Conservation (phyloP, 2,888 invertebrate species). For the Drosophila neonasuta region DNA sequence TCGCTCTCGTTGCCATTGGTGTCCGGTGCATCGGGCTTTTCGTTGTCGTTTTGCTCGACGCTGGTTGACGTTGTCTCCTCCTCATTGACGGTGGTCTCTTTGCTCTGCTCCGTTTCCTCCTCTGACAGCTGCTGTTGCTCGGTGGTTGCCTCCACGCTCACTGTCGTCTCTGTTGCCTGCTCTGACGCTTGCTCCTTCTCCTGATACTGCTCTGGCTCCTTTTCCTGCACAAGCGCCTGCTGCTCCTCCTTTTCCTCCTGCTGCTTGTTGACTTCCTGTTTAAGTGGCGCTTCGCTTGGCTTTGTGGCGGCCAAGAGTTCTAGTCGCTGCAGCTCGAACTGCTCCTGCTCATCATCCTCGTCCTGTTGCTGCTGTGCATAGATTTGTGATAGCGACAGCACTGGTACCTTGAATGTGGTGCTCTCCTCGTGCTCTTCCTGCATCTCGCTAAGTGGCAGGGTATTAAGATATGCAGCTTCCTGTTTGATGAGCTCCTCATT, state of each 20-base stretch:
- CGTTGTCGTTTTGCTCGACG: constrained; percentile 26
- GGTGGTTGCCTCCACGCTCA: constrained; percentile 27
- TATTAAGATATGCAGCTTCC: constrained; percentile 45
- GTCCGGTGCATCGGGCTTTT: constrained; percentile 26
- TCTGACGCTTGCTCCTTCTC: constrained; percentile 1
- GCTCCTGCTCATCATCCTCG: constrained; percentile 56
- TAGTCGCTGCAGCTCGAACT: constrained; percentile 54
- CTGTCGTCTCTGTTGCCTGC: constrained; percentile 26
- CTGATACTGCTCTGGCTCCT: neutral
- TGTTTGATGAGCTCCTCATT: constrained; percentile 47
- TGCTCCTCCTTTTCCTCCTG: constrained; percentile 1
- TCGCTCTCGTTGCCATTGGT: constrained; percentile 30
- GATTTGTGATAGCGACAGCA: constrained; percentile 66
- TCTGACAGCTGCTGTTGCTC: constrained; percentile 27
- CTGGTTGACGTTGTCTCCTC: constrained; percentile 39
- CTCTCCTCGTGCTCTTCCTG: constrained; percentile 36
- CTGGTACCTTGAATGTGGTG: constrained; percentile 56
- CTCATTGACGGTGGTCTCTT: constrained; percentile 38
- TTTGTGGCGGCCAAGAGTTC: constrained; percentile 26
- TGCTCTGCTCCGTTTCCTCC: constrained; percentile 30
- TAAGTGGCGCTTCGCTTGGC: constrained; percentile 32
- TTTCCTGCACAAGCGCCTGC: constrained; percentile 20
- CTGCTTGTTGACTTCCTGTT: constrained; percentile 44
- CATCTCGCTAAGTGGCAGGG: constrained; percentile 8
- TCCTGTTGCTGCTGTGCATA: constrained; percentile 72